These are phyloP conservation scores for Cataglyphis hispanica DNA, from an alignment of 1,140 invertebrate species.

Conservation along the genomic window DNA sequence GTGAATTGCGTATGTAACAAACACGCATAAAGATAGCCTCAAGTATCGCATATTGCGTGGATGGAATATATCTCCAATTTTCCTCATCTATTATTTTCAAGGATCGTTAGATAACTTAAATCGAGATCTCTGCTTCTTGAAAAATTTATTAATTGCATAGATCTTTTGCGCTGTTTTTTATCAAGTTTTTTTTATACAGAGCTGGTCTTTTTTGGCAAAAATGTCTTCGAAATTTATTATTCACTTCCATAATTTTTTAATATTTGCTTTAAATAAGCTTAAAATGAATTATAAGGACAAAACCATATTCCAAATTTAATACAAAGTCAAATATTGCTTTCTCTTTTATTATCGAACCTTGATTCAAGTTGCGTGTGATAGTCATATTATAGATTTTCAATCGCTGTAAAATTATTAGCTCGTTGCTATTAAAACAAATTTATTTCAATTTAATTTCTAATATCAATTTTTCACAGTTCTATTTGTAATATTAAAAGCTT, in stretches of 20 bases:
- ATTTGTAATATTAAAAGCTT: no score
- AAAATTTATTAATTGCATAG: neutral
- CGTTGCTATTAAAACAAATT: no score
- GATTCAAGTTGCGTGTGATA: no score
- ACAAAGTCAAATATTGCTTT: no score
- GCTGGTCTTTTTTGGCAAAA: neutral
- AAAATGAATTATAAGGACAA: neutral
- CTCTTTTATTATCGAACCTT: no score
- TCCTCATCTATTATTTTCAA: neutral
- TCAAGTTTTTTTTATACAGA: no score
- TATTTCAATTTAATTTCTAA: no score
- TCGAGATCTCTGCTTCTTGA: neutral
- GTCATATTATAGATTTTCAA: no score
- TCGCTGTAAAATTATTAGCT: no score
- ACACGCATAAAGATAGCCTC: slow-evolving; percentile 48
- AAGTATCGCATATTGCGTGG: slow-evolving; percentile 22
- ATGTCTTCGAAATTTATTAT: neutral
- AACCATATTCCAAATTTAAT: slow-evolving; percentile 2
- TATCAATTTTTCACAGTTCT: no score
- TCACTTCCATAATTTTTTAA: no score
- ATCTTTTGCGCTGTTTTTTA: neutral
- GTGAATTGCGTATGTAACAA: slow-evolving; percentile 58
- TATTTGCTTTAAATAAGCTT: no score
- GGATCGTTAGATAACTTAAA: slow-evolving; percentile 3
- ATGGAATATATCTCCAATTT: neutral